phyloP scores from a whole-genome alignment of 2,888 invertebrate genomes.

The Globia sparganii region DNA sequence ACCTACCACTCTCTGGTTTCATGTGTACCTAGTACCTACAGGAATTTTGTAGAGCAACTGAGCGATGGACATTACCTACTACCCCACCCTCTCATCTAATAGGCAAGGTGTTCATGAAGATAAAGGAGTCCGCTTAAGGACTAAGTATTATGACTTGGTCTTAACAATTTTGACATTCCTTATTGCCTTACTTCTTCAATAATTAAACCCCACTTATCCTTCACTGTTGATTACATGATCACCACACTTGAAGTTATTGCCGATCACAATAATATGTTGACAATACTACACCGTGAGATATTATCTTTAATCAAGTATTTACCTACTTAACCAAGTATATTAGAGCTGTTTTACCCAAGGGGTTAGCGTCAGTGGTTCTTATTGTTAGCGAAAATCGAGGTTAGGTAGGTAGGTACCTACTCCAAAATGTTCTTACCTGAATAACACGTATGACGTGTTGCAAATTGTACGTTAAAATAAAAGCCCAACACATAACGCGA shows the following conservation, averaged over 20 bases:
- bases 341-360: too few relatives aligned
- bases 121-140: not conserved
- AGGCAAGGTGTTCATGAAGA: not conserved
- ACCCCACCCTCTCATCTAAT: not conserved
- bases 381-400: not conserved
- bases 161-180: not conserved
- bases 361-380: not conserved
- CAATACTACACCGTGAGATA: too few relatives aligned
- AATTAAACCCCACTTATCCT: not conserved
- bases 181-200: not conserved
- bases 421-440: constrained; percentile 74
- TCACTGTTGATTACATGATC: not conserved
- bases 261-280: too few relatives aligned
- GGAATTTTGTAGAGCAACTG: not conserved
- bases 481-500: constrained; percentile 70
- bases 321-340: too few relatives aligned
- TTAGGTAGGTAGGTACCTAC: too few relatives aligned
- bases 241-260: too few relatives aligned
- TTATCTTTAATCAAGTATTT: too few relatives aligned
- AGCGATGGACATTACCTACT: not conserved
- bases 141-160: not conserved
- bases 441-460: constrained; percentile 80
- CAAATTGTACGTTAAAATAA: constrained; percentile 79
- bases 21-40: not conserved
- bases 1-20: not conserved